Evolutionary conservation across 2,888 invertebrate genomes (phyloP), one percentile per base, ranked within the genome.

Genomic region (Drosophila koepferae): DNA sequence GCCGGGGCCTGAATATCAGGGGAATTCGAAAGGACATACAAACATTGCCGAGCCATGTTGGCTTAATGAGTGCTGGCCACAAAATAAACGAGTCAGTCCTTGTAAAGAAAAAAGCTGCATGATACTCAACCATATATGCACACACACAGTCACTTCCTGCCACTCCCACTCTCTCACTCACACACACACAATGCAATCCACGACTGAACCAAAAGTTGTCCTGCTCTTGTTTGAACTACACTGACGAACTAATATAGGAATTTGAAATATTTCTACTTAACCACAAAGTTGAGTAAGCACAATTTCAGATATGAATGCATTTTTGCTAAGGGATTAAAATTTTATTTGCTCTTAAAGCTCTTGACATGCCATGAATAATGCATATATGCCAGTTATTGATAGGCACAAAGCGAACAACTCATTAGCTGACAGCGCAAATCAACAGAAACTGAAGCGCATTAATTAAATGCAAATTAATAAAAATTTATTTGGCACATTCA

Each of bases 31-130:
- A 40, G 51, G 12, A 38, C 28, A 18, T 23, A 40, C 69, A 72
- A 72, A 86, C 86, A 85, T 82, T 74, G 69, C 51, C 61, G 40
- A 59, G 54, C 71, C 69, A 80, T 77, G 78, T 77, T 80, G 71
- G 80, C 78, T 77, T 86, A 87, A 87, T 89, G 90, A 90, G 76
- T 78, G 71, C 87, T 72, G 77, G 81, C 90, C 89, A 77, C 85
- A 87, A 55, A 55, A 86, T 58, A 44, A 58, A 58, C 86, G 84
- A 83, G 77, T 86, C 80, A 75, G 78, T 78, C 80, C 85, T 74
- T 74, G 72, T 71, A 74, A 80, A 76, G 79, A 73, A 81, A 69
- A 68, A 68, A 84, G 73, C 76, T 63, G 58, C 66, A 71, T 38
- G 16, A 48, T 46, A 54, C 53, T 55, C 34, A 61, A 46, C 23